A percentile compares a stretch with the other conserved stretches of the same genome.
These are phyloP conservation scores for Ascidia mentula DNA, from an alignment of 23 tunicate species.

Conservation along the genomic window DNA sequence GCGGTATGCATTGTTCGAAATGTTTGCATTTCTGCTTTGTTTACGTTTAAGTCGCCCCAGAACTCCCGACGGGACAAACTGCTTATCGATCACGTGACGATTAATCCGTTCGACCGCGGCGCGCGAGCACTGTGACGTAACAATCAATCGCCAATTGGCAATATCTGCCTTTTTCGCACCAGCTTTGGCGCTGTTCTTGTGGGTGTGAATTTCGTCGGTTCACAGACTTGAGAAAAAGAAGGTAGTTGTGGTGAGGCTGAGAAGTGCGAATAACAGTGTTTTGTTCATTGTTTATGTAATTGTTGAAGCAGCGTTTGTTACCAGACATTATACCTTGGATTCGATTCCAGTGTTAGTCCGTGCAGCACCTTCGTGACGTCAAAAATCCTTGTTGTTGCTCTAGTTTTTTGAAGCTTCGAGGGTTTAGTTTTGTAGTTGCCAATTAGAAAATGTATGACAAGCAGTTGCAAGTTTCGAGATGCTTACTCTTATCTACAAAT, in stretches of 20 bases:
- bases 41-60: background rate
- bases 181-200: background rate
- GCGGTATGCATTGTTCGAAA: too few relatives aligned
- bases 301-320: too few relatives aligned
- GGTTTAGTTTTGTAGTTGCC: too few relatives aligned
- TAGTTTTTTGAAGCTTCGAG: too few relatives aligned
- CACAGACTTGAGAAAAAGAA: background rate
- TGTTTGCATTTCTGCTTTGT: background rate
- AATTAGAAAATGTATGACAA: too few relatives aligned
- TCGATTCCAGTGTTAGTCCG: too few relatives aligned
- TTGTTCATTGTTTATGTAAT: too few relatives aligned
- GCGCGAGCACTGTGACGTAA: background rate
- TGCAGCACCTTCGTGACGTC: too few relatives aligned
- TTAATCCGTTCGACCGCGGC: background rate
- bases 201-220: background rate
- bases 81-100: constrained; percentile 5
- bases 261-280: background rate
- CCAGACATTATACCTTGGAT: too few relatives aligned
- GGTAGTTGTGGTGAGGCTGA: background rate
- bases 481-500: too few relatives aligned
- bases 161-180: background rate
- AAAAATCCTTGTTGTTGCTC: too few relatives aligned
- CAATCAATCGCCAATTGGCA: background rate
- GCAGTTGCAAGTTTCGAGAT: too few relatives aligned
- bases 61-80: background rate